Evolutionary conservation across 2,113 vertebrate genomes (phyloP), one percentile per base, ranked within the genome.

Genomic region (Daphoenositta chrysoptera): DNA sequence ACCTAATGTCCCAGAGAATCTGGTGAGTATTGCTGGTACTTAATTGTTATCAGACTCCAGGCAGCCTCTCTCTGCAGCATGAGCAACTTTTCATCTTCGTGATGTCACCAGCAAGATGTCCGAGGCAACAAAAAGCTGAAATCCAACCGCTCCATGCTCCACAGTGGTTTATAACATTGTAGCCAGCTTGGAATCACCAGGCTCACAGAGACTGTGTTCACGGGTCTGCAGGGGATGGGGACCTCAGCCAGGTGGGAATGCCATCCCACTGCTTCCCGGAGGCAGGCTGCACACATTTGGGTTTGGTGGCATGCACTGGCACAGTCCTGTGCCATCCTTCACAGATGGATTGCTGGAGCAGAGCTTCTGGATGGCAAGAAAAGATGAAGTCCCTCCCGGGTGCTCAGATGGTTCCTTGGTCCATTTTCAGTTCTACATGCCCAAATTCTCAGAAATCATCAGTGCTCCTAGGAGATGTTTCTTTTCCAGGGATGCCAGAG

Each of bases 171-270:
- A 23, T 19, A 70, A 53, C 0, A 0, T 24, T 48, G 51, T 35
- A 61, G 65, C 28, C 31, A 57, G 56, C 14, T 54, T 47, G 42
- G 51, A 63, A 54, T n/a, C 1, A 1, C 20, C 11, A 58, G 33
- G 30, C 27, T 37, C 20, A 24, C 3, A 0, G 5, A 50, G 15
- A 63, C 4, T 2, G 1, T 30, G 11, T 20, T 33, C 3, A 0
- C 0, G 0, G 13, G 16, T 64, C 76, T 10, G 4, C 28, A 30
- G 17, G 19, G 20, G 23, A n/a, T 1, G 0, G 22, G 5, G 16
- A 57, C 22, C n/a, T 78, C 72, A 81, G 37, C 26, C 35, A 3
- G 11, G 16, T 3, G 3, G 26, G n/a, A 72, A 69, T 65, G 54
- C 42, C 23, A 40, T 13, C 11, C 19, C 2, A 1, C 16, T 72